Conservation (phyloP, 2,797 vertebrate species). For the Oryzias sinensis region DNA sequence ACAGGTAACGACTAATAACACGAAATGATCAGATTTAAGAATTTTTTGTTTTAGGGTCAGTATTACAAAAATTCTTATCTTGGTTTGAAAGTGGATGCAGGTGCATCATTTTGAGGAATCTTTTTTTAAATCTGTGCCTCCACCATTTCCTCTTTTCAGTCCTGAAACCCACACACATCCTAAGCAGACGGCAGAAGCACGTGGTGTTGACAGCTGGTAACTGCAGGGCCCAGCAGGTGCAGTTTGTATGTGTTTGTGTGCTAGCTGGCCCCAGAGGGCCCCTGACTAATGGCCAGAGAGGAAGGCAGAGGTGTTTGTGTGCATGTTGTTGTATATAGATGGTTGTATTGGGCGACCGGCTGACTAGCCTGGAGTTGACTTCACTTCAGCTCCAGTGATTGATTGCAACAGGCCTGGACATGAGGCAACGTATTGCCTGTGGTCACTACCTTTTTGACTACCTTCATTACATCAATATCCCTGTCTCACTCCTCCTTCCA, state of each 20-base stretch:
- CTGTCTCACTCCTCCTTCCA: constrained; percentile 24
- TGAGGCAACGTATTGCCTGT: constrained; percentile 69
- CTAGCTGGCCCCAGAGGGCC: constrained; percentile 72
- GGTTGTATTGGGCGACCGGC: constrained; percentile 44
- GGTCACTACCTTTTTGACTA: constrained; percentile 82
- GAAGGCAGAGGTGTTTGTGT: constrained; percentile 58
- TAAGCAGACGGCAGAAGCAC: constrained; percentile 69
- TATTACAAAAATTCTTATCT: too few relatives aligned
- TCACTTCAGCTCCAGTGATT: constrained; percentile 77
- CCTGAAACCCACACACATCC: constrained; percentile 40
- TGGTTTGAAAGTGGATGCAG: too few relatives aligned
- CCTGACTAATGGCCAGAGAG: constrained; percentile 76
- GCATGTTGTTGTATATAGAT: constrained; percentile 27
- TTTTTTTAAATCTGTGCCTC: constrained; percentile 57
- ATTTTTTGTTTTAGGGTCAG: too few relatives aligned
- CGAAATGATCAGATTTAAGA: too few relatives aligned
- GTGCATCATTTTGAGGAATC: too few relatives aligned
- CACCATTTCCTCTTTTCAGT: constrained; percentile 43
- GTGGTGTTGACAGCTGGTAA: constrained; percentile 81
- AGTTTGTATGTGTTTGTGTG: constrained; percentile 41
- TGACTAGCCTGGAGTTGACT: constrained; percentile 71
- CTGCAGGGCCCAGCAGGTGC: constrained; percentile 80
- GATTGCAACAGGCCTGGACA: constrained; percentile 73
- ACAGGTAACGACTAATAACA: too few relatives aligned
- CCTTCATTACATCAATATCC: constrained; percentile 70